Conservation (phyloP, 2,888 invertebrate species). For the Gonocerus acuteangulatus region DNA sequence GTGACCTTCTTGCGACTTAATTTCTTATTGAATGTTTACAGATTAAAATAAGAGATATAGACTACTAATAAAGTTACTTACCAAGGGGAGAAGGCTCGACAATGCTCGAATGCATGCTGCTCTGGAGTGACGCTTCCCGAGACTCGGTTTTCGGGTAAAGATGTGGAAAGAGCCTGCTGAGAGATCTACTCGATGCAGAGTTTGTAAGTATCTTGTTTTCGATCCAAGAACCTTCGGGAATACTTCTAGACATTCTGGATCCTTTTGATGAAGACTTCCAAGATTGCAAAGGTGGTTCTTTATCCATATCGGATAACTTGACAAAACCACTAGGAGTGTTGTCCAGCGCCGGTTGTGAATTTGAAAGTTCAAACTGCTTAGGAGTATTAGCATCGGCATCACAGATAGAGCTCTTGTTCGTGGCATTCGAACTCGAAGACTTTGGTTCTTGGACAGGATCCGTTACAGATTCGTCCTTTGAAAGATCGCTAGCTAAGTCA, state of each 20-base stretch:
- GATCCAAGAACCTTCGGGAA: conserved; percentile 57
- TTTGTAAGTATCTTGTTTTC: conserved; percentile 52
- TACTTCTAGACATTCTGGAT: conserved; percentile 56
- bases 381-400: conserved; percentile 16
- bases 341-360: conserved; percentile 23
- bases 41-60: no score
- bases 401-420: conserved; percentile 20
- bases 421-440: conserved; percentile 22
- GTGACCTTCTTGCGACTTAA: no score
- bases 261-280: conserved; percentile 22
- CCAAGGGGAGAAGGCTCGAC: conserved; percentile 45
- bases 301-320: conserved; percentile 68
- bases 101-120: conserved; percentile 49
- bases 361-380: conserved; percentile 27
- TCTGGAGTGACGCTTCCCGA: conserved; percentile 36
- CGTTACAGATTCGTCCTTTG: conserved; percentile 36
- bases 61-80: no score
- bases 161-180: conserved; percentile 56
- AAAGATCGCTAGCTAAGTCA: conserved; percentile 35
- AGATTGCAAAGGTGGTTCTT: conserved; percentile 43
- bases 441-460: conserved; percentile 32
- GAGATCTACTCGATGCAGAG: conserved; percentile 38
- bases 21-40: no score
- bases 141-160: conserved; percentile 35
- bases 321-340: conserved; percentile 49